Evolutionary conservation across 92 coral and sea anemone genomes (phyloP).

Genomic region (Bergia puertoricense): DNA sequence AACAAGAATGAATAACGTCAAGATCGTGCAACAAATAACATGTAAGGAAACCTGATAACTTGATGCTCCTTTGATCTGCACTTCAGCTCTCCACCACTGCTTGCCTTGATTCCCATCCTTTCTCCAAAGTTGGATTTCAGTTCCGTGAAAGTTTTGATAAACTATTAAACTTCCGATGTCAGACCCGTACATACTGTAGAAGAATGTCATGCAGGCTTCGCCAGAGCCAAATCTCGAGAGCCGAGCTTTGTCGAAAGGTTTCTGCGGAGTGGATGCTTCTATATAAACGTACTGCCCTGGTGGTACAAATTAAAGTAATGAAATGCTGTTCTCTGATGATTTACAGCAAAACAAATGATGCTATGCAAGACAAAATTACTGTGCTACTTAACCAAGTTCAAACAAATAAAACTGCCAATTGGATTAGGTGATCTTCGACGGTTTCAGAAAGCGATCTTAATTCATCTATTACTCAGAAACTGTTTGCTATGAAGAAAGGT

Average conservation of each 20-base stretch:
- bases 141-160: slow-evolving; percentile 32
- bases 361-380: neutral
- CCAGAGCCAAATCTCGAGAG: slow-evolving; percentile 63
- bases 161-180: slow-evolving; percentile 66
- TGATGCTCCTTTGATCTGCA: slow-evolving; percentile 46
- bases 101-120: slow-evolving; percentile 65
- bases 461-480: no score
- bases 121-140: slow-evolving; percentile 59
- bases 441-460: no score
- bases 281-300: slow-evolving; percentile 84
- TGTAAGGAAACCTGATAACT: slow-evolving; percentile 55
- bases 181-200: slow-evolving; percentile 77
- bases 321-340: neutral
- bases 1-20: neutral
- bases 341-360: neutral
- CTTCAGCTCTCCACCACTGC: slow-evolving; percentile 66
- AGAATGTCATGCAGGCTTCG: slow-evolving; percentile 64
- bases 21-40: slow-evolving; percentile 30
- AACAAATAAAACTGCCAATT: no score
- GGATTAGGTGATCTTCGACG: no score
- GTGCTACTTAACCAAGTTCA: no score
- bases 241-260: slow-evolving; percentile 74
- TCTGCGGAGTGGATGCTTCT: slow-evolving; percentile 84
- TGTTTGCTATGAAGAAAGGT: no score
- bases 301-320: neutral